Base-by-base conservation (phyloP, 2,113 vertebrate genomes). In the Pycnonotus jocosus region DNA sequence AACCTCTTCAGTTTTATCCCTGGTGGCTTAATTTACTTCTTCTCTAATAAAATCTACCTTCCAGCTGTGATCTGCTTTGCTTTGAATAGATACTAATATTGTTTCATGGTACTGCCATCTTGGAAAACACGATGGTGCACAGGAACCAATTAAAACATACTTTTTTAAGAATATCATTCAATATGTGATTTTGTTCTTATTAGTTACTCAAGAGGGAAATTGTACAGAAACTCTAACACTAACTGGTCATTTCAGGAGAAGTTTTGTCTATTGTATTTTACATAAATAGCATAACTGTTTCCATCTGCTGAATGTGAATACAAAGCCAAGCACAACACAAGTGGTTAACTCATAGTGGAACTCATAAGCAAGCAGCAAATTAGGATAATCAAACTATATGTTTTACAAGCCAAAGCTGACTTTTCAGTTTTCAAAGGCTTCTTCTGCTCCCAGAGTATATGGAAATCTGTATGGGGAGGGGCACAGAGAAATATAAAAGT, bases 11-110 rank as follows among this genome's bases (percentile, higher is more conserved):
- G 22, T 92, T 95, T 79, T 96, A 95, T 97, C 95, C 95, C 96
- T 90, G 79, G 96, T 96, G 96, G 86, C 95, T 97, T 97, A 95
- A 97, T 97, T 97, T 97, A 96, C 74, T 93, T 93, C 91, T 69
- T 90, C 86, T 95, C 79, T 96, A 90, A 96, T 96, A 97, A 96
- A 97, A 97, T 95, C 92, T 96, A 95, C 95, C 91, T 95, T 80
- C 95, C 91, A 97, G 94, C 93, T 97, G 92, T 97, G 92, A 92
- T 96, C 86, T 88, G 83, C 83, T 93, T 95, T 91, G 88, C 93
- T 92, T 96, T 96, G 97, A 96, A 95, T 96, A 96, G 92, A 88
- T 95, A 95, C 82, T 93, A 95, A 96, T 95, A 86, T 83, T 86
- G 78, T 87, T 95, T 91, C 37, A 0, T 73, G 31, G 50, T 80